Evolutionary conservation across 2,888 invertebrate genomes (phyloP), one percentile per base, ranked within the genome.

Genomic region (Bombyx huttoni): DNA sequence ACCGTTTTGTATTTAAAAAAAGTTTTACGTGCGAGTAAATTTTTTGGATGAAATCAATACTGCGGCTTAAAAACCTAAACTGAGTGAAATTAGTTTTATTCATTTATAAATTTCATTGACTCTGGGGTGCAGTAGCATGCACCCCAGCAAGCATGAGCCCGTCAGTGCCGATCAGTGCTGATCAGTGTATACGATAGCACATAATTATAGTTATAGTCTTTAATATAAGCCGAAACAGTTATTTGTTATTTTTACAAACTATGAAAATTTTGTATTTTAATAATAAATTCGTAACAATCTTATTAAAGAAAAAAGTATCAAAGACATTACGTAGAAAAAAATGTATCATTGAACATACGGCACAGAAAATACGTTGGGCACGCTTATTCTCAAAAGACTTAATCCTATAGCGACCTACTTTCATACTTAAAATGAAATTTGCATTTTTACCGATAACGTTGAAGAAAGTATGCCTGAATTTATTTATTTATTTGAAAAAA

Each of bases 1-100:
- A 61, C n/a, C n/a, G 62, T 60, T 67, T 68, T 52, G 49, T 52
- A 35, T 49, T 13, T 45, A 34, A n/a, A n/a, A n/a, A n/a, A n/a
- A n/a, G n/a, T n/a, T n/a, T n/a, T n/a, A n/a, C n/a, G n/a, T n/a
- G n/a, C n/a, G n/a, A n/a, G n/a, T n/a, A n/a, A n/a, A n/a, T n/a
- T n/a, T n/a, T n/a, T n/a, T 24, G 49, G 24, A 49, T n/a, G 51
- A 47, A 46, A 47, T 47, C 34, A 52, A 14, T 45, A 46, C 34
- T 10, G 50, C 50, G 46, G 33, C 46, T 50, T 46, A 33, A 50
- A 2, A 10, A 13, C 12, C 2, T 12, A 34, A 46, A 33, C 46
- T 49, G 40, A 49, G 14, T 13, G 2, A 24, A 3, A 24, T 24
- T 12, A 40, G n/a, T 13, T 46, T 50, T 46, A 46, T 46, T 50